Conservation (phyloP, 2,797 vertebrate species). For the Streptopelia turtur region DNA sequence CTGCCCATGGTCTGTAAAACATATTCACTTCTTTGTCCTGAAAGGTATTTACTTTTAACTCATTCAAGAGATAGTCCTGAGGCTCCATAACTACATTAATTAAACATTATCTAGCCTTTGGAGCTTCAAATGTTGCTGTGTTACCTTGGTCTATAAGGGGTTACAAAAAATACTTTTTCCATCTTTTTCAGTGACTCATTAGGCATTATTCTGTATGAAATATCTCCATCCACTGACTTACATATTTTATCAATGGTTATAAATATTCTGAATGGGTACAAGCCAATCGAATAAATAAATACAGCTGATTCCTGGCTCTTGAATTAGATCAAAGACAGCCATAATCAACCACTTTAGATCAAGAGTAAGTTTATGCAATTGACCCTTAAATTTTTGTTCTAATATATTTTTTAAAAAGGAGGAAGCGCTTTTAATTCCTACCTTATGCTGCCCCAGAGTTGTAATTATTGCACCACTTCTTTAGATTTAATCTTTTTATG, state of each 20-base stretch:
- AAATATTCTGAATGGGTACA: not conserved
- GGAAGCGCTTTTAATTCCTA: not conserved
- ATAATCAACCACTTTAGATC: not conserved
- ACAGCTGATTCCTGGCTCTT: not conserved
- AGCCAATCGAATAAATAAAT: constrained; percentile 14
- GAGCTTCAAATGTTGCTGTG: not conserved
- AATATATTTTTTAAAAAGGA: not conserved
- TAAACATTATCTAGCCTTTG: constrained; percentile 5
- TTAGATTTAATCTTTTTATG: not conserved
- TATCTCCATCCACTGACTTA: not conserved
- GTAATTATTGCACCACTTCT: not conserved
- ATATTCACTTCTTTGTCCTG: constrained; percentile 39
- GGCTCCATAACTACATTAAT: not conserved
- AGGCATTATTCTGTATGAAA: not conserved
- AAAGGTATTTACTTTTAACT: constrained; percentile 20
- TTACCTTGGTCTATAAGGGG: not conserved
- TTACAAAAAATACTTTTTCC: not conserved
- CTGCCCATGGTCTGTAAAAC: constrained; percentile 36
- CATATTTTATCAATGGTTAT: not conserved
- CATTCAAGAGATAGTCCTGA: not conserved
- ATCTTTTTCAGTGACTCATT: not conserved
- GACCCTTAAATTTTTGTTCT: not conserved
- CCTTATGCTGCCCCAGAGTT: not conserved
- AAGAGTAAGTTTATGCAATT: not conserved
- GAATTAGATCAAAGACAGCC: not conserved